Evolutionary conservation across 2,113 vertebrate genomes (phyloP).

Genomic region (Oncorhynchus tshawytscha): DNA sequence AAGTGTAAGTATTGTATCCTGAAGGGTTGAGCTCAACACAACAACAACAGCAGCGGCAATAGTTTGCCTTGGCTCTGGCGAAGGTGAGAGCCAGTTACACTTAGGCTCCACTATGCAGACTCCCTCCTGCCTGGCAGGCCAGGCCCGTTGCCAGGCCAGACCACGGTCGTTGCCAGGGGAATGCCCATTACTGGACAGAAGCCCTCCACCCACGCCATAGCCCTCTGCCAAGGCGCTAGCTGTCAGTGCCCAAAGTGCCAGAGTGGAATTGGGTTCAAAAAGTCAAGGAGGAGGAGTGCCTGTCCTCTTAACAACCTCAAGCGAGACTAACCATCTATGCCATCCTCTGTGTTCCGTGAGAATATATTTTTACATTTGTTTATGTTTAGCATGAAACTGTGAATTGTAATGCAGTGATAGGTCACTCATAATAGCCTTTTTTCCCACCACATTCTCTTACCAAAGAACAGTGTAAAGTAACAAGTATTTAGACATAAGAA

Average conservation of each 20-base stretch:
- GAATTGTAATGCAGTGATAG: neutral
- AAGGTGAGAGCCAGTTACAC: conserved; percentile 51
- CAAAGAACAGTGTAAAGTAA: neutral
- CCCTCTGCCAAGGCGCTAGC: conserved; percentile 34
- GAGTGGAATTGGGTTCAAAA: conserved; percentile 66
- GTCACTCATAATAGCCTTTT: neutral
- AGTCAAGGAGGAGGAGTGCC: conserved; percentile 49
- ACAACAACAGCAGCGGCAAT: no score
- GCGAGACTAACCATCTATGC: conserved; percentile 33
- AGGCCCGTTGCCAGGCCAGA: conserved; percentile 57
- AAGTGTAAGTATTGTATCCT: conserved; percentile 45
- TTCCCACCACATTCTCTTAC: neutral
- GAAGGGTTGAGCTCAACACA: conserved; percentile 39
- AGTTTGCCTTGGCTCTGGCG: no score
- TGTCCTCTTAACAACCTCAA: conserved; percentile 23
- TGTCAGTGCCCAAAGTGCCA: conserved; percentile 7
- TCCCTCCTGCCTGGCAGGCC: conserved; percentile 71
- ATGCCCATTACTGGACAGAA: conserved; percentile 29
- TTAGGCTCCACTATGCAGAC: conserved; percentile 50
- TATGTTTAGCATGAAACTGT: no score
- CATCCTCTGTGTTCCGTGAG: neutral
- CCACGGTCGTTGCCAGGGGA: conserved; percentile 40
- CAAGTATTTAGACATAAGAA: no score
- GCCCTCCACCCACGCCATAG: conserved; percentile 29
- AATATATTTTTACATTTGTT: neutral